A percentile compares a stretch with the other conserved stretches of the same genome.
Evolutionary conservation across 2,113 vertebrate species (phyloP).

Genomic region (Lophotis ruficrista): DNA sequence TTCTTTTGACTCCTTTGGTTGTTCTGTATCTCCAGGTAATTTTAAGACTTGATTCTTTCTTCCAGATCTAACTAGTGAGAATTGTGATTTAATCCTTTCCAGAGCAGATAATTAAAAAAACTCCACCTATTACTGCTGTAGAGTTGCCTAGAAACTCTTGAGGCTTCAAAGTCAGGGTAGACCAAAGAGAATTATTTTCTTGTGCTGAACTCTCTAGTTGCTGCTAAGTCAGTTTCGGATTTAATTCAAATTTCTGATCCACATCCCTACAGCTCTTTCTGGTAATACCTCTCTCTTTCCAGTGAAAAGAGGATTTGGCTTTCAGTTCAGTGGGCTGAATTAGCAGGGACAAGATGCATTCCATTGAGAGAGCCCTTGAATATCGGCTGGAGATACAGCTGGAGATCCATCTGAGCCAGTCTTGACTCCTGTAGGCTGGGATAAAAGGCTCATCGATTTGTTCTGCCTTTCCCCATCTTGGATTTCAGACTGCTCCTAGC

Average conservation of each 20-base stretch:
- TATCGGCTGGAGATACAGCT: not conserved
- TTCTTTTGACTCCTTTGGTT: not conserved
- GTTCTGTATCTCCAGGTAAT: not conserved
- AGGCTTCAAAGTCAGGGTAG: not conserved
- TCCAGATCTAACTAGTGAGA: not conserved
- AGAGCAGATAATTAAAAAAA: not conserved
- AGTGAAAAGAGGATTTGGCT: conserved; percentile 3
- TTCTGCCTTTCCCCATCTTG: not conserved
- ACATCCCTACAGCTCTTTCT: not conserved
- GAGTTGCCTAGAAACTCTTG: not conserved
- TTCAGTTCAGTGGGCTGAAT: not conserved
- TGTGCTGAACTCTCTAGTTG: not conserved
- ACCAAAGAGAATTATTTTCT: not conserved
- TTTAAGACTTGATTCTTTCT: not conserved
- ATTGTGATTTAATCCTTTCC: not conserved
- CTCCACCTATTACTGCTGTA: not conserved
- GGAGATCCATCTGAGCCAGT: not conserved
- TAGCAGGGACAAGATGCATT: not conserved
- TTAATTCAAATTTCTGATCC: not conserved
- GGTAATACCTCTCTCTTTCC: not conserved
- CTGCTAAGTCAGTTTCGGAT: not conserved
- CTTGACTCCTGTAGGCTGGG: not conserved
- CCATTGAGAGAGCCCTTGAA: not conserved
- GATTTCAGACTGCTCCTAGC: not conserved
- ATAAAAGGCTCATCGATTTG: not conserved